Base-by-base conservation (phyloP, 2,888 invertebrate species). In the Tetranychus truncatus region DNA sequence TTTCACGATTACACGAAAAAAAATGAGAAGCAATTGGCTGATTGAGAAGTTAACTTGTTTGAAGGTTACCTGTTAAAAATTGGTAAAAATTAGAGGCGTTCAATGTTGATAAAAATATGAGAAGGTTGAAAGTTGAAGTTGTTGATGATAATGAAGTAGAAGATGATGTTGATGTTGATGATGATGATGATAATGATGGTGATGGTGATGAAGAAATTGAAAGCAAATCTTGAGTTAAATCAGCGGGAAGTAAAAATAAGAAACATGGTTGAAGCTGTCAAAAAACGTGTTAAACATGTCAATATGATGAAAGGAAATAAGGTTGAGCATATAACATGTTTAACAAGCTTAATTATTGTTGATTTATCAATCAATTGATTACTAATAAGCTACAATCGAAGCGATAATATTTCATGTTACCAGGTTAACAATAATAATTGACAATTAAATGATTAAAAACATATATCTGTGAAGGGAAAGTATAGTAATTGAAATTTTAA, bases 241-340 rank as follows among this genome's bases (percentile, higher is more conserved):
- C 55, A 55, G 55, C 55, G 55, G 55, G 55, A 55, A 55, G 55
- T 55, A 34, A 34, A 34, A 34, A 34, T 34, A 34, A 34, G 34
- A 34, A 34, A 34, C 34, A 34, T 34, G 34, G 34, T 34, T 34
- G 34, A 34, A 34, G 34, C 34, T 55, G 55, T 55, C 55, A 55
- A 55, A 55, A 55, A 55, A 7, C 55, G 55, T 55, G 55, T 55
- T 55, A 55, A 34, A 55, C 55, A 15, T 55, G 55, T 55, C 55
- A 55, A 55, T 55, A 55, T 55, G 55, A 55, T 55, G 55, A 55
- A 55, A 55, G 55, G 55, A 55, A 55, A 55, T 55, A 55, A 55
- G 55, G 55, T 55, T 55, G 55, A 55, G 55, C 55, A 55, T 55
- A 15, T 55, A 55, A 55, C 55, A 55, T 55, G 55, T 55, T 55